These are phyloP conservation scores for Doris montereyensis DNA, from an alignment of 2,888 invertebrate species.

Conservation along the genomic window DNA sequence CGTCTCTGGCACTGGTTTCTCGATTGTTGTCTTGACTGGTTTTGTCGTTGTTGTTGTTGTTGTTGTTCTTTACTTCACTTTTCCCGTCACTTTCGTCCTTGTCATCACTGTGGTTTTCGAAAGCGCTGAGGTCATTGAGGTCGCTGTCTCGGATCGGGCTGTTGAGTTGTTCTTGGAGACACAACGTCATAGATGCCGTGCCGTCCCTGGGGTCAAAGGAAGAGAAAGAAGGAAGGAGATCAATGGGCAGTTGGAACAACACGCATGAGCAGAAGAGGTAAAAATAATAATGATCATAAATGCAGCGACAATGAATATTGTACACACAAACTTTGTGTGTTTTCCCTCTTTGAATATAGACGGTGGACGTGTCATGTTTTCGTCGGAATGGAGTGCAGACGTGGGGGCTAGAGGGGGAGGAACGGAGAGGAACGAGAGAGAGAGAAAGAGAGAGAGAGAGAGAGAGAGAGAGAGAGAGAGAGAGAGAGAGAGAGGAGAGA, in stretches of 20 bases:
- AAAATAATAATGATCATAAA: neutral
- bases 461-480: too few relatives aligned
- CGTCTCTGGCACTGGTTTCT: neutral
- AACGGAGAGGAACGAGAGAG: too few relatives aligned
- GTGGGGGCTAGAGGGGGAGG: too few relatives aligned
- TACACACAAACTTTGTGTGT: too few relatives aligned
- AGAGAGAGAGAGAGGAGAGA: too few relatives aligned
- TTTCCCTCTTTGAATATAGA: too few relatives aligned
- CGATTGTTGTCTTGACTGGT: slow-evolving; percentile 24
- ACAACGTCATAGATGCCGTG: slow-evolving; percentile 69
- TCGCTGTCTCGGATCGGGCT: slow-evolving; percentile 22
- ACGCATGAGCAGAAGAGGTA: neutral
- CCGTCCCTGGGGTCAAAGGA: slow-evolving; percentile 58
- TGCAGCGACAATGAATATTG: too few relatives aligned
- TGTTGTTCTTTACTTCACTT: neutral
- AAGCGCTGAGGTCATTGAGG: neutral
- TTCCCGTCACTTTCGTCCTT: neutral
- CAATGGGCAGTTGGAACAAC: neutral
- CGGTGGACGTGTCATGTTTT: too few relatives aligned
- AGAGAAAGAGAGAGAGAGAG: too few relatives aligned
- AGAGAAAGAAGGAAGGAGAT: neutral
- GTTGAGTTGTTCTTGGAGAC: slow-evolving; percentile 48
- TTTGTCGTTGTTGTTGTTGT: slow-evolving; percentile 26
- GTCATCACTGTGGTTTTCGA: neutral
- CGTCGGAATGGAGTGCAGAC: too few relatives aligned